Conservation (phyloP, 1,140 invertebrate species). For the Caerostris extrusa region DNA sequence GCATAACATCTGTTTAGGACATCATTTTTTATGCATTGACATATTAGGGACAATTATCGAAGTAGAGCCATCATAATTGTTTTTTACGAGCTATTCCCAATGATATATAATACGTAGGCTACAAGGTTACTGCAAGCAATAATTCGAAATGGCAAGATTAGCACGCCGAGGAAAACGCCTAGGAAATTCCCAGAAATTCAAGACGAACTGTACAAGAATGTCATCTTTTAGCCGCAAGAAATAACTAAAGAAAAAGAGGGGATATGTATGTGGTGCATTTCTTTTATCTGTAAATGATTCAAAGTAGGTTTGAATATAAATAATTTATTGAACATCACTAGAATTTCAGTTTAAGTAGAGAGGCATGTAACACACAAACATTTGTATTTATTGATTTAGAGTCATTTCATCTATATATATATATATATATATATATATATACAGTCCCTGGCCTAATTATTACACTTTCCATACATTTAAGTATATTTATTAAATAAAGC, state of each 20-base stretch:
- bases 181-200: not conserved
- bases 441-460: no score
- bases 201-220: not conserved
- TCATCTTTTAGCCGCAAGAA: not conserved
- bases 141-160: not conserved
- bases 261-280: not conserved
- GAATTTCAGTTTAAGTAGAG: no score
- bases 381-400: no score
- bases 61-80: not conserved
- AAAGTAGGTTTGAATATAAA: no score
- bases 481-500: no score
- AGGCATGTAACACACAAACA: no score
- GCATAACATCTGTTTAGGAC: not conserved
- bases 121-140: not conserved
- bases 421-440: no score
- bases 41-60: not conserved
- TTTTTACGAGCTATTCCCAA: not conserved
- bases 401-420: no score
- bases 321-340: no score
- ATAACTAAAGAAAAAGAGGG: not conserved
- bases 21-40: not conserved
- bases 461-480: no score
- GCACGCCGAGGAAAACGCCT: conserved; percentile 4
- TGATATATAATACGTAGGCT: not conserved
- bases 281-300: no score